A percentile compares a stretch with the other conserved stretches of the same genome.
Evolutionary conservation across 2,113 vertebrate species (phyloP).

Genomic region (Rhombomys opimus): DNA sequence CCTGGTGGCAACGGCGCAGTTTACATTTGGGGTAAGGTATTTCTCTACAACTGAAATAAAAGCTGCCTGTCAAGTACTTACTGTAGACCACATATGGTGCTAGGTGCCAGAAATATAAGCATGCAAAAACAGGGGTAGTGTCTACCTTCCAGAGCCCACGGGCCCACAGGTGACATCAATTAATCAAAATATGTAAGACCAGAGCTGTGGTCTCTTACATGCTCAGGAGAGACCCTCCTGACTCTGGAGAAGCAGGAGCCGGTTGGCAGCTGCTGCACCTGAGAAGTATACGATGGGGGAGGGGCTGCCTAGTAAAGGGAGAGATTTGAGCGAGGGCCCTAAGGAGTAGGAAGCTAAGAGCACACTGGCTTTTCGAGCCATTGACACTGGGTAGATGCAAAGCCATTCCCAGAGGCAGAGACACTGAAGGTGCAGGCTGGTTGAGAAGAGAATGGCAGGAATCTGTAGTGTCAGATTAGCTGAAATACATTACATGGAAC

Average conservation of each 20-base stretch:
- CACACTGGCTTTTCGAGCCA: neutral
- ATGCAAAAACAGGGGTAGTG: neutral
- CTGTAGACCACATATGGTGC: neutral
- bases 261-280: neutral
- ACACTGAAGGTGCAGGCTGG: neutral
- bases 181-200: neutral
- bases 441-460: neutral
- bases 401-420: neutral
- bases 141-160: neutral
- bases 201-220: neutral
- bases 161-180: neutral
- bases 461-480: neutral
- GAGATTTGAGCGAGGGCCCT: neutral
- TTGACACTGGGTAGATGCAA: neutral
- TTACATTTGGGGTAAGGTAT: neutral
- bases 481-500: neutral
- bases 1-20: neutral
- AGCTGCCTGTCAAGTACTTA: neutral
- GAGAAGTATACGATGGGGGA: neutral
- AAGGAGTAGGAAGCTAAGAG: neutral
- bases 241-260: too few relatives aligned
- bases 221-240: neutral
- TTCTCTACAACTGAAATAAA: constrained; percentile 25
- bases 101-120: neutral
- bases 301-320: accelerated